phyloP scores from a whole-genome alignment of 2,888 invertebrate species.

The Tenthredo livida region DNA sequence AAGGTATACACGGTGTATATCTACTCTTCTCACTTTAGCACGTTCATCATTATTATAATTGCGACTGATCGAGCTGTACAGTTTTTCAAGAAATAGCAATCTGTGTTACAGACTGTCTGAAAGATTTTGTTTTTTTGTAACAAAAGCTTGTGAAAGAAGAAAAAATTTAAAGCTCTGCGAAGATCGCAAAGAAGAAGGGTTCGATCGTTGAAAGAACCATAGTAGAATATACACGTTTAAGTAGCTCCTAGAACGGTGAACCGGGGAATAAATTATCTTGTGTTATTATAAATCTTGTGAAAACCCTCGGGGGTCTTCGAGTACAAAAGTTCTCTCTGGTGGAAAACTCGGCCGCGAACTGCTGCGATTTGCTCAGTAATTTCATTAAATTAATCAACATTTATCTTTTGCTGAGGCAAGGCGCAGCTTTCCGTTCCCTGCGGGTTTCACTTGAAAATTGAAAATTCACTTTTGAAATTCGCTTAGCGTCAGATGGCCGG shows the following conservation, averaged over 20 bases:
- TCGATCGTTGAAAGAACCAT: slow-evolving; percentile 2
- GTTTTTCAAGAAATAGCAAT: not conserved
- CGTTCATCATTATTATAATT: not conserved
- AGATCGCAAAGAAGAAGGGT: not conserved
- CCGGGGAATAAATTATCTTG: slow-evolving; percentile 35
- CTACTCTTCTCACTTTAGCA: not conserved
- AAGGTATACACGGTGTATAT: too few species aligned
- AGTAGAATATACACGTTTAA: slow-evolving; percentile 9
- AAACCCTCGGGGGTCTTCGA: slow-evolving; percentile 43
- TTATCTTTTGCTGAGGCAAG: slow-evolving; percentile 39
- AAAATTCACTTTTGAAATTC: slow-evolving; percentile 47
- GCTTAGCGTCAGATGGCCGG: slow-evolving; percentile 39
- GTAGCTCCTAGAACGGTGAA: slow-evolving; percentile 6
- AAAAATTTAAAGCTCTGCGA: not conserved
- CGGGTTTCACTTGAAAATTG: slow-evolving; percentile 31
- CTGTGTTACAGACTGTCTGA: not conserved
- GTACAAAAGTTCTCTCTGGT: slow-evolving; percentile 47
- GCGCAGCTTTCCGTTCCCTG: slow-evolving; percentile 38
- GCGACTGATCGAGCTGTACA: not conserved
- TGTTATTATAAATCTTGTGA: slow-evolving; percentile 44
- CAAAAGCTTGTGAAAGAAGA: not conserved
- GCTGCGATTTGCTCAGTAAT: slow-evolving; percentile 50
- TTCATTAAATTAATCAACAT: slow-evolving; percentile 53
- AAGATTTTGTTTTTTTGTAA: not conserved
- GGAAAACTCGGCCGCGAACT: slow-evolving; percentile 45